Base-by-base conservation (phyloP, 2,113 vertebrate genomes). In the Miniopterus natalensis region DNA sequence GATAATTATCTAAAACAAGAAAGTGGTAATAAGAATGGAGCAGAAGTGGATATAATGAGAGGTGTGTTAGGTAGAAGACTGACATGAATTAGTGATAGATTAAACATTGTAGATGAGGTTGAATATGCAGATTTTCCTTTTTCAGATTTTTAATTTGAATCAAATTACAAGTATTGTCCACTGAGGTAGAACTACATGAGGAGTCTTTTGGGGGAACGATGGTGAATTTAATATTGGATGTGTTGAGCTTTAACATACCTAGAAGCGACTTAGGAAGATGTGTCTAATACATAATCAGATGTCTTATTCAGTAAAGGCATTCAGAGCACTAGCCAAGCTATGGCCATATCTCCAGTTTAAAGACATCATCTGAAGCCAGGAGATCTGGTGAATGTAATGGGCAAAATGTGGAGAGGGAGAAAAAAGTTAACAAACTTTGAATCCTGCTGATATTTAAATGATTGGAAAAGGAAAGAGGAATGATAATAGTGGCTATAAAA, bases 1-100 rank as follows among this genome's bases (percentile, higher is more conserved):
- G 11, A 36, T 63, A 42, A 78, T 85, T 90, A 70, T 27, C 12
- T 91, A 65, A 73, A 86, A 83, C 73, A 86, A 66, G 31, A 95
- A 65, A 65, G 29, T 40, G n/a, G 3, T n/a, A 86, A 57, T 87
- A 73, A 81, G 47, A 95, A 87, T 40, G 31, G 51, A 49, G 49
- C 45, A 49, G 14, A 66, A 92, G 57, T 87, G 29, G 9, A 42
- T 80, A 40, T 27, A 74, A 81, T 77, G 31, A 84, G 80, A n/a
- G 74, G 55, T 15, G 6, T 8, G 31, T 57, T 53, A 18, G 21
- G 36, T 57, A 55, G 0, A 79, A 90, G 53, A 74, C 47, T 86
- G 36, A 31, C 47, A 80, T 73, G 20, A 81, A 63, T 25, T 47
- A 23, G 59, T 74, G 36, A 55, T 40, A 59, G 59, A 83, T 6